Evolutionary conservation across 2,797 vertebrate species (phyloP).

Genomic region (Chaetophractus vellerosus): DNA sequence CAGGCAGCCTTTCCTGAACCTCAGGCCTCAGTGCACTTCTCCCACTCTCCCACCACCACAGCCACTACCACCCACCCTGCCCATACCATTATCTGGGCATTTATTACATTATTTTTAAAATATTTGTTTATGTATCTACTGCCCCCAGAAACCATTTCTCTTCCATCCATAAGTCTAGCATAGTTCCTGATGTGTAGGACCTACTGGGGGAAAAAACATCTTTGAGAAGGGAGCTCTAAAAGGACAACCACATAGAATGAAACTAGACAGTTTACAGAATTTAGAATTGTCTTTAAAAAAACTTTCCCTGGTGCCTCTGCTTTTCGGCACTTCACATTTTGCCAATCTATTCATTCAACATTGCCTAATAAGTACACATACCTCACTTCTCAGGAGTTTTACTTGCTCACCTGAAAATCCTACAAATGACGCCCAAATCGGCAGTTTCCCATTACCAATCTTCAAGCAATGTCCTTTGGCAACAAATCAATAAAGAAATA

Average conservation of each 20-base stretch:
- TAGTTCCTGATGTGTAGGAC: neutral
- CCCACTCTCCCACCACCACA: neutral
- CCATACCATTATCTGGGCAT: neutral
- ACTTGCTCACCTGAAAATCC: slow-evolving; percentile 17
- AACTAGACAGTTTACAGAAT: neutral
- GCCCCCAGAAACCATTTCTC: neutral
- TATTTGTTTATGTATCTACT: neutral
- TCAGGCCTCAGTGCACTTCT: neutral
- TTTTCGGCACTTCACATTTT: neutral
- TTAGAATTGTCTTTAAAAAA: neutral
- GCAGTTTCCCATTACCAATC: neutral
- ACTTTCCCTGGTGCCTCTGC: neutral
- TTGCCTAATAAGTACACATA: neutral
- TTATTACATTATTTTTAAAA: neutral
- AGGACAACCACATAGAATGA: neutral
- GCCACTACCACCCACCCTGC: accelerated
- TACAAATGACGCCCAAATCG: neutral
- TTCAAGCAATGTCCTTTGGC: neutral
- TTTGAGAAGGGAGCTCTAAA: neutral
- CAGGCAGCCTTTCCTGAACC: neutral
- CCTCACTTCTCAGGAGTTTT: neutral
- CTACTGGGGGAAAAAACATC: neutral
- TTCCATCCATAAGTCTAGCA: neutral
- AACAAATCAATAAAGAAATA: slow-evolving; percentile 4
- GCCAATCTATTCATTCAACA: neutral